phyloP scores from a whole-genome alignment of 2,797 vertebrate species.

The Diplodus puntazzo region DNA sequence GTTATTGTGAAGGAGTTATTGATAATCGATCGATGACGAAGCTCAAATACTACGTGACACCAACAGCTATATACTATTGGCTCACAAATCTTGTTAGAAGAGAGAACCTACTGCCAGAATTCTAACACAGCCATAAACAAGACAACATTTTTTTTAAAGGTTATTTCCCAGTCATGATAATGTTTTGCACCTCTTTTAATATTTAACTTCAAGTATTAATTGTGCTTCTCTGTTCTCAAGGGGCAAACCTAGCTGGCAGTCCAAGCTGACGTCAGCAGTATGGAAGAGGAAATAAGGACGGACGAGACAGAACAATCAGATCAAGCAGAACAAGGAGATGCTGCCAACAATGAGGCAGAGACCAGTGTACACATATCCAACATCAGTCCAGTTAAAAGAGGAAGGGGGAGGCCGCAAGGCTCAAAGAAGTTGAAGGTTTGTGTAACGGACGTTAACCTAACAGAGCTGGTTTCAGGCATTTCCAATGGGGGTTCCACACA shows the following conservation, averaged over 20 bases:
- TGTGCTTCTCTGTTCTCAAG: constrained; percentile 22
- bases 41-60: too few relatives aligned
- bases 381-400: constrained; percentile 58
- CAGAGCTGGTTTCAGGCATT: constrained; percentile 43
- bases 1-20: too few relatives aligned
- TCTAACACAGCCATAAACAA: too few relatives aligned
- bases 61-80: too few relatives aligned
- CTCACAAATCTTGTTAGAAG: too few relatives aligned
- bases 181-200: too few relatives aligned
- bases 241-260: constrained; percentile 24
- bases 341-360: constrained; percentile 44
- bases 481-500: constrained; percentile 55
- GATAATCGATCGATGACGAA: too few relatives aligned
- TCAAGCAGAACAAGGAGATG: constrained; percentile 49
- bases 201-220: background rate
- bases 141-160: too few relatives aligned
- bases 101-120: too few relatives aligned
- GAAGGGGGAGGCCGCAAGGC: constrained; percentile 61
- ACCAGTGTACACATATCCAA: constrained; percentile 39
- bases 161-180: too few relatives aligned
- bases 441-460: constrained; percentile 55
- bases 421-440: constrained; percentile 70
- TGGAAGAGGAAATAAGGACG: constrained; percentile 59
- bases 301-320: constrained; percentile 52
- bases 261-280: constrained; percentile 37